A percentile compares a stretch with the other conserved stretches of the same genome.
Evolutionary conservation across 2,888 invertebrate species (phyloP).

Genomic region (Leptinotarsa rubiginosa): DNA sequence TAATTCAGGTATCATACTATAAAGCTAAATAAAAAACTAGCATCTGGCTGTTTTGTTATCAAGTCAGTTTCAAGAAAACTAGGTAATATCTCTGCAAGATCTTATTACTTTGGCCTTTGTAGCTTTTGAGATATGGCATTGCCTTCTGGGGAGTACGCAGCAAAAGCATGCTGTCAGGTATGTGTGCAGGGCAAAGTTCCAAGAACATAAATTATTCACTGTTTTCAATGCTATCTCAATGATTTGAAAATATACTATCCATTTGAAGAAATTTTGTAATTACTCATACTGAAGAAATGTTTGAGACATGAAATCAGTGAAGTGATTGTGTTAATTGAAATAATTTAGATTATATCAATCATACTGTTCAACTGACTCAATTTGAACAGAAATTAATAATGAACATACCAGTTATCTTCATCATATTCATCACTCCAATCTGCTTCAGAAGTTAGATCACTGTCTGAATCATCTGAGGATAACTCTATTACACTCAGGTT

Average conservation of each 20-base stretch:
- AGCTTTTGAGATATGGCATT: no score
- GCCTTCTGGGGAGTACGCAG: no score
- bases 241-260: not conserved
- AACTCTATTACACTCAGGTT: conserved; percentile 19
- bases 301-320: no score
- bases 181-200: no score
- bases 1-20: no score
- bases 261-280: not conserved
- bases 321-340: not conserved
- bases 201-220: not conserved
- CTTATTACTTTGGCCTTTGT: no score
- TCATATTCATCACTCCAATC: not conserved
- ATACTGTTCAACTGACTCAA: not conserved
- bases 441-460: not conserved
- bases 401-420: conserved; percentile 25
- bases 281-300: not conserved
- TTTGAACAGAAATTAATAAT: conserved; percentile 12
- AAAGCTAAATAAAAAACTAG: no score
- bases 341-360: not conserved
- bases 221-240: not conserved
- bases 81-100: no score
- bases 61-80: no score
- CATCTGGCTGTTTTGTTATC: no score
- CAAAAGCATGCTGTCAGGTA: no score
- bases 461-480: not conserved